Conservation (phyloP, 2,888 invertebrate species). For the Drosophila niveifrons region DNA sequence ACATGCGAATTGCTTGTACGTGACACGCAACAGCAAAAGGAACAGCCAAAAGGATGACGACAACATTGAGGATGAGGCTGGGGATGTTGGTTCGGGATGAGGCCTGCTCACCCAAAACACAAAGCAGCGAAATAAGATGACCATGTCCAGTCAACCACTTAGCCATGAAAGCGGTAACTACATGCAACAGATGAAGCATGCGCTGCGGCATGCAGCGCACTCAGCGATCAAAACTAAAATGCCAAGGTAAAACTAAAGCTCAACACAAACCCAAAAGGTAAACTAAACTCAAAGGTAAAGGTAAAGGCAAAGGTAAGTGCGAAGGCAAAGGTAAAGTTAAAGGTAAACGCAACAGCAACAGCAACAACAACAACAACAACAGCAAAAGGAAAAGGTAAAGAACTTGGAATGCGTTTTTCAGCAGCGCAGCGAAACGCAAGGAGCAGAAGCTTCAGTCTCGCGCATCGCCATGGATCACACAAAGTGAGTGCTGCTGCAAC, state of each 20-base stretch:
- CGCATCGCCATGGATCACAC: conserved; percentile 76
- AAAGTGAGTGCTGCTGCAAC: conserved; percentile 52
- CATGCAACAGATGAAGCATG: conserved; percentile 82
- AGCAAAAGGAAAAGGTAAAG: conserved; percentile 20
- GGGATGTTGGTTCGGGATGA: conserved; percentile 13
- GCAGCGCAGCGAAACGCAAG: conserved; percentile 40
- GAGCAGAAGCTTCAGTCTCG: conserved; percentile 40
- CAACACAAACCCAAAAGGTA: conserved; percentile 47
- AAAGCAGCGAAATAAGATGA: conserved; percentile 57
- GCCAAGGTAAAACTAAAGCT: conserved; percentile 60
- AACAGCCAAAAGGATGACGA: conserved; percentile 53
- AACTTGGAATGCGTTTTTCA: conserved; percentile 67
- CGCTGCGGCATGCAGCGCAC: conserved; percentile 74
- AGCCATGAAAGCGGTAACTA: conserved; percentile 82
- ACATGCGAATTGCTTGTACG: conserved; percentile 85
- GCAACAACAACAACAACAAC: too few relatives aligned
- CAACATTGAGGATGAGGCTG: conserved; percentile 14
- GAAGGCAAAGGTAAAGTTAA: conserved; percentile 45
- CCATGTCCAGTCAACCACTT: conserved; percentile 81
- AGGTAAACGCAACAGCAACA: too few relatives aligned
- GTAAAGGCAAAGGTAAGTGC: conserved; percentile 35
- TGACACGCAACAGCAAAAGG: conserved; percentile 83
- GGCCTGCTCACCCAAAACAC: conserved; percentile 58
- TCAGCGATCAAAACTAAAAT: conserved; percentile 61
- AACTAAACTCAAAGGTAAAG: conserved; percentile 35